These are phyloP conservation scores for Latrodectus hesperus DNA, from an alignment of 2,888 invertebrate species.

Conservation along the genomic window DNA sequence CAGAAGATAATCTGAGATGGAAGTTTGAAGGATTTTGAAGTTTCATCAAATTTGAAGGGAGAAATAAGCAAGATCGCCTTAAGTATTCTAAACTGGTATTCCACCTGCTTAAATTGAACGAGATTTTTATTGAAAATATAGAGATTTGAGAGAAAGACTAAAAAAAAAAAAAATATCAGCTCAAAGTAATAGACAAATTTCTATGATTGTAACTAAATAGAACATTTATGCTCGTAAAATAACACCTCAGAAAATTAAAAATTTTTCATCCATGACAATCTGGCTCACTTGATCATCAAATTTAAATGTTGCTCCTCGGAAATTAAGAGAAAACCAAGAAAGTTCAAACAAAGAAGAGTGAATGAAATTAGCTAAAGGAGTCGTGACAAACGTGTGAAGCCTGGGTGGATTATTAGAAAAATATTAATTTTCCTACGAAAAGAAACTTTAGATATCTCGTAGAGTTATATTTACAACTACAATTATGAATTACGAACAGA, in stretches of 20 bases:
- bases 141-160: background rate
- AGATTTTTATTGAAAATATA: background rate
- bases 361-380: background rate
- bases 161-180: background rate
- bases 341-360: background rate
- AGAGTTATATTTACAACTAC: background rate
- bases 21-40: background rate
- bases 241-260: background rate
- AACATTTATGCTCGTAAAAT: background rate
- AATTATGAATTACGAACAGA: background rate
- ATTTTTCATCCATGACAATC: background rate
- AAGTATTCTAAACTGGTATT: background rate
- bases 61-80: background rate
- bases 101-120: background rate
- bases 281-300: background rate
- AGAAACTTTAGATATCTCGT: background rate
- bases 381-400: background rate
- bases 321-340: background rate
- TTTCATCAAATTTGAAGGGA: background rate
- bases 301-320: background rate
- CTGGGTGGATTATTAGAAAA: background rate
- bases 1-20: background rate
- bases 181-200: background rate
- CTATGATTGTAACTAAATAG: background rate
- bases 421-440: background rate